Conservation (phyloP, 2,797 vertebrate genomes). For the Fringilla coelebs region DNA sequence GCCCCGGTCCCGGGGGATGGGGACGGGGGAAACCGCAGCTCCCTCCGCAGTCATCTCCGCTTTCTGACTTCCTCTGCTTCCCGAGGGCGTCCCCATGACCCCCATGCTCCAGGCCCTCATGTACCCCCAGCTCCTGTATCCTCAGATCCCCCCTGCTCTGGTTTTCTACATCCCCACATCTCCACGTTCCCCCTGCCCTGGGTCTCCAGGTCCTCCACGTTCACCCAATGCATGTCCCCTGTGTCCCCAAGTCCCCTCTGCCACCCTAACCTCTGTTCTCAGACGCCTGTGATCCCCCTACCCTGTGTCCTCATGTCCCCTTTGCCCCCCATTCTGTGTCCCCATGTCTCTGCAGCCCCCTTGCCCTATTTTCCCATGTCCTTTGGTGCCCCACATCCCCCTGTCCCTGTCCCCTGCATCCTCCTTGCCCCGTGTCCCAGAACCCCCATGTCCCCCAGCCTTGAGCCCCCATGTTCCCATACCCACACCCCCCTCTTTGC, state of each 20-base stretch:
- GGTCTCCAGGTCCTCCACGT: neutral
- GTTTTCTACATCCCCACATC: neutral
- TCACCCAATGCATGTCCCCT: neutral
- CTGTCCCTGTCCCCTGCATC: neutral
- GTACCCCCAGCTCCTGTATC: neutral
- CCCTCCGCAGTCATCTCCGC: neutral
- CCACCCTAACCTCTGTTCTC: neutral
- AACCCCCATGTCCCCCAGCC: too few species aligned
- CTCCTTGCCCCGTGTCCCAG: neutral
- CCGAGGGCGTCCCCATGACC: neutral
- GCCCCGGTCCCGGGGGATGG: neutral
- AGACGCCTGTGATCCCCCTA: too few species aligned
- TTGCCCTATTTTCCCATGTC: too few species aligned
- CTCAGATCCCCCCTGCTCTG: neutral
- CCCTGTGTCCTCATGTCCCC: neutral
- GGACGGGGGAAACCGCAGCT: slow-evolving; percentile 9
- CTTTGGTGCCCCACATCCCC: neutral
- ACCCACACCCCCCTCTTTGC: neutral
- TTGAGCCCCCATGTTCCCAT: neutral
- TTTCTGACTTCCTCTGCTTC: slow-evolving; percentile 1
- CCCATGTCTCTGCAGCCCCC: neutral
- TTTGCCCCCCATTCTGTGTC: neutral
- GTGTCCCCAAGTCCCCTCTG: neutral
- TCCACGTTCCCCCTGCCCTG: too few species aligned
- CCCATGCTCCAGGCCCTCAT: neutral